Percentiles rank a stretch among this genome's conserved stretches.
Evolutionary conservation across 1,140 invertebrate species (phyloP).

Genomic region (Leptinotarsa defecta): DNA sequence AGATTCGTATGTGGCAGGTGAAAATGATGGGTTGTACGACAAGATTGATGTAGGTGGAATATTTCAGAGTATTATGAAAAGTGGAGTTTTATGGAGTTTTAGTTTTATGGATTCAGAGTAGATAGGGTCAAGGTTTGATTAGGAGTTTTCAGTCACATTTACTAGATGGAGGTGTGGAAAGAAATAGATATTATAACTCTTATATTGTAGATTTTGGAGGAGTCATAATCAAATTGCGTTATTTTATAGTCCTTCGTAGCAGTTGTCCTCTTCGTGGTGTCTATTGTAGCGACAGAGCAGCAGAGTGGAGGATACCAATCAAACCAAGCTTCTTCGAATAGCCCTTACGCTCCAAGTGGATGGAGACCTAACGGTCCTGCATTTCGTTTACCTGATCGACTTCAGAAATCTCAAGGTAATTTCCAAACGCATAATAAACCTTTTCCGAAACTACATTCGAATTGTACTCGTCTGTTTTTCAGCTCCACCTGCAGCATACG

Average conservation of each 20-base stretch:
- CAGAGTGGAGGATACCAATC: constrained; percentile 31
- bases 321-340: constrained; percentile 35
- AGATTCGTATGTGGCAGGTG: constrained; percentile 33
- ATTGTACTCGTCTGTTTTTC: constrained; percentile 14
- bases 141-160: no score
- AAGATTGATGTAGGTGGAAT: constrained; percentile 43
- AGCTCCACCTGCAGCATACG: neutral
- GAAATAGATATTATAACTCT: no score
- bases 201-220: no score
- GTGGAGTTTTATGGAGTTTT: neutral
- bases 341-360: constrained; percentile 48
- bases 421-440: neutral
- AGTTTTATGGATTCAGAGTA: no score
- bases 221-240: no score
- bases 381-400: constrained; percentile 46
- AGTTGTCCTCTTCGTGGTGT: constrained; percentile 44
- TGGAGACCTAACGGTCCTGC: constrained; percentile 48
- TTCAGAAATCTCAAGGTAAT: constrained; percentile 10
- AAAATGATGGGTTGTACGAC: constrained; percentile 41
- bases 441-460: neutral
- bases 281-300: constrained; percentile 48
- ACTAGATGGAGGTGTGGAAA: no score
- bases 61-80: neutral
- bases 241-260: constrained; percentile 45
- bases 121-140: no score